Evolutionary conservation across 1,140 invertebrate species (phyloP), one percentile per base, ranked within the genome.

Genomic region (Drosophila chauvacae): DNA sequence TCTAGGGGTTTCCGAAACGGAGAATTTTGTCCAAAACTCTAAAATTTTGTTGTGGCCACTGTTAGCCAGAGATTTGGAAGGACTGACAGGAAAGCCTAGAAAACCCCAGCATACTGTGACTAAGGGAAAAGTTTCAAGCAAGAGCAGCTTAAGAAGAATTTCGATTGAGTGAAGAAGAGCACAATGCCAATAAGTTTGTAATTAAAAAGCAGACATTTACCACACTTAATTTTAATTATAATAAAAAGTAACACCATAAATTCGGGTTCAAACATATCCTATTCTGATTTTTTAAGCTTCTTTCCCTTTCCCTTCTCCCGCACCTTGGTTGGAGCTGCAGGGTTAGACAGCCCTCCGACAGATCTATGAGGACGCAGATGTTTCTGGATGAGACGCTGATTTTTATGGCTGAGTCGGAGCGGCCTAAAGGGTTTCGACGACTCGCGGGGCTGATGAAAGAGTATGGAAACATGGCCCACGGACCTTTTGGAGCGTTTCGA

Each of bases 401-500:
- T 23, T 6, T 28, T 28, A 3, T 28, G 26, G 30, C 9, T 30
- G 11, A 18, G 4, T 16, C 18, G n/a, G 1, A 28, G 9, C 5
- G 11, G 30, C 14, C 14, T 26, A 26, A 7, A 48, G 7, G 20
- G 20, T 47, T 26, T 47, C 3, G 1, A 1, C 1, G 2, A 11
- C 10, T 28, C 48, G 4, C 10, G 16, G 1, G 48, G 48, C n/a
- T 1, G 10, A 28, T 28, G 23, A 2, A n/a, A 4, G 4, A 1
- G 0, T 11, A 50, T 1, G 6, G 7, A 9, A n/a, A n/a, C 0
- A 4, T 7, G 16, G 7, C 16, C 13, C 18, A 10, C 0, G 2
- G 3, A 14, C 14, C 14, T 16, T 35, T 55, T 55, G 13, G 4
- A 4, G 7, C 2, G 18, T 28, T 9, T 51, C n/a, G 0, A 3